A percentile compares a stretch with the other conserved stretches of the same genome.
Evolutionary conservation across 2,888 invertebrate genomes (phyloP).

Genomic region (Tricholauxania praeusta): DNA sequence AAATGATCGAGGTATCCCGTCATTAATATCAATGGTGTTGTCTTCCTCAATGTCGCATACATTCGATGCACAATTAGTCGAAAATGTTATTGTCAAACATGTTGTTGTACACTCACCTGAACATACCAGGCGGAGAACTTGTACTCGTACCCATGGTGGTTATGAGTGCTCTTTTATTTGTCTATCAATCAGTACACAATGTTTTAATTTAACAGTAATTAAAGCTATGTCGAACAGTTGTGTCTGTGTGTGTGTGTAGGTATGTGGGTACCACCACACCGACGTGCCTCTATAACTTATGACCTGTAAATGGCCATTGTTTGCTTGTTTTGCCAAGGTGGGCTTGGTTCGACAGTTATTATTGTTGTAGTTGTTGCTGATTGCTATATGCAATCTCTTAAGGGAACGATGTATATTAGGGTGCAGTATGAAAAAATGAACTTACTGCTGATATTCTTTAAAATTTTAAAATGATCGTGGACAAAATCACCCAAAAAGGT

Average conservation of each 20-base stretch:
- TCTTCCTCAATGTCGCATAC: too few relatives aligned
- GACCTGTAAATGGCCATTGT: conserved; percentile 2
- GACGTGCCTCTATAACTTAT: conserved; percentile 49
- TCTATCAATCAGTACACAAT: conserved; percentile 25
- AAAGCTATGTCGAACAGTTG: conserved; percentile 51
- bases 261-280: conserved; percentile 38
- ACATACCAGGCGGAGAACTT: neutral
- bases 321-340: conserved; percentile 17
- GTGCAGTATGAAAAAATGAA: too few relatives aligned
- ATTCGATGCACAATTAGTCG: too few relatives aligned
- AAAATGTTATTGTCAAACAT: too few relatives aligned
- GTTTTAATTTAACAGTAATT: conserved; percentile 57
- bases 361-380: too few relatives aligned
- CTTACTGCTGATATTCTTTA: too few relatives aligned
- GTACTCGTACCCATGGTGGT: too few relatives aligned
- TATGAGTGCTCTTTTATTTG: neutral
- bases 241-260: conserved; percentile 41
- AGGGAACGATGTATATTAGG: too few relatives aligned
- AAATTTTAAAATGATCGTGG: too few relatives aligned
- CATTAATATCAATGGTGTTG: too few relatives aligned
- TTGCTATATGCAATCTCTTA: too few relatives aligned
- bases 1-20: neutral
- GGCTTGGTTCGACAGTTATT: conserved; percentile 10
- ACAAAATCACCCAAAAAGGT: too few relatives aligned
- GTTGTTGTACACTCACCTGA: neutral